Percentiles rank a stretch among this genome's conserved stretches.
phyloP scores from a whole-genome alignment of 2,797 vertebrate genomes.

The Tamandua tetradactyla region DNA sequence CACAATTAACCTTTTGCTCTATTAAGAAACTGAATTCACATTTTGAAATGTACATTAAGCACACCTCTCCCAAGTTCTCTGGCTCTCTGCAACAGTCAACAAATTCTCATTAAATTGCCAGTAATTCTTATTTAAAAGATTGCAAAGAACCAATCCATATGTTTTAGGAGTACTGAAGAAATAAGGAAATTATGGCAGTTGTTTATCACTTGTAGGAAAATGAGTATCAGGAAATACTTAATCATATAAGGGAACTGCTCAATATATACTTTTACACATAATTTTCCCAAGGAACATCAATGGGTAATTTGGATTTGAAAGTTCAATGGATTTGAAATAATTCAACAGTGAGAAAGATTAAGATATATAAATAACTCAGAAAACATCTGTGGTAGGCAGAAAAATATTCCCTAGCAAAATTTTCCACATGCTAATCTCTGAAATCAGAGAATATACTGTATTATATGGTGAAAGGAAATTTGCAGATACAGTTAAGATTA shows the following conservation, averaged over 20 bases:
- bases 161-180: conserved; percentile 60
- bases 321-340: conserved; percentile 33
- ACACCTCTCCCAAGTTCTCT: conserved; percentile 75
- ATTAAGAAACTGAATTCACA: conserved; percentile 70
- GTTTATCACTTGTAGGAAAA: conserved; percentile 10
- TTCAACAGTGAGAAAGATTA: background rate
- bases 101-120: too few relatives aligned
- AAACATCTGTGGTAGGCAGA: background rate
- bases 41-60: conserved; percentile 72
- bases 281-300: too few relatives aligned
- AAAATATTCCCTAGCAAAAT: background rate
- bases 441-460: background rate
- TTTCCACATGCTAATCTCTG: background rate
- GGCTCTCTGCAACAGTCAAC: too few relatives aligned
- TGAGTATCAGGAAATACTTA: conserved; percentile 25
- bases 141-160: conserved; percentile 76
- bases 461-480: background rate
- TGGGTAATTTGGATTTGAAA: conserved; percentile 51
- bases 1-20: conserved; percentile 72
- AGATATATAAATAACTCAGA: background rate
- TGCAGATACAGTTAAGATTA: background rate
- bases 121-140: conserved; percentile 77
- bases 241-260: background rate
- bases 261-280: background rate
- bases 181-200: background rate